Evolutionary conservation across 2,888 invertebrate species (phyloP).

Genomic region (Colostygia pectinataria): DNA sequence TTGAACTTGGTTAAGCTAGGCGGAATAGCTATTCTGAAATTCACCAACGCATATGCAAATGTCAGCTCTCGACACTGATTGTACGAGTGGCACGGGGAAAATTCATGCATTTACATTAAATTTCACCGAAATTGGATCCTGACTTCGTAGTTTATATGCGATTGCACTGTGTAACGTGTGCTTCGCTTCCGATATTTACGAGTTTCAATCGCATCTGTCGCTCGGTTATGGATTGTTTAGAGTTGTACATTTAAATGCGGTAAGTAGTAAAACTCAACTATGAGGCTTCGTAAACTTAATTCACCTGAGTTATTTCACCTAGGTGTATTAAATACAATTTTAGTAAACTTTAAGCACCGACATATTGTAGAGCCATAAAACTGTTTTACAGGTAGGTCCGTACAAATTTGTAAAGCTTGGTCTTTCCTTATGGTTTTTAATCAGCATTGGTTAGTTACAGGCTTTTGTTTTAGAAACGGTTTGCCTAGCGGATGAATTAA

Average conservation of each 20-base stretch:
- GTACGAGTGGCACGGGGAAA: conserved; percentile 79
- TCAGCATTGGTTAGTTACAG: conserved; percentile 53
- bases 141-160: conserved; percentile 70
- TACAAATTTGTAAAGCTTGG: conserved; percentile 36
- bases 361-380: conserved; percentile 23
- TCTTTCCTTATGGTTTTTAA: conserved; percentile 57
- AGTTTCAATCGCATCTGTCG: conserved; percentile 72
- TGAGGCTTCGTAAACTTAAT: too few relatives aligned
- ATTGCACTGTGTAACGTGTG: conserved; percentile 65
- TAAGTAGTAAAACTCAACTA: conserved; percentile 24
- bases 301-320: too few relatives aligned
- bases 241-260: conserved; percentile 28
- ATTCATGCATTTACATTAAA: conserved; percentile 82
- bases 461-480: conserved; percentile 49
- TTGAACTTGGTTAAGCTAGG: conserved; percentile 76
- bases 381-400: neutral
- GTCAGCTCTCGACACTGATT: conserved; percentile 82
- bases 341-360: conserved; percentile 8
- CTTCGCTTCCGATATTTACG: conserved; percentile 67
- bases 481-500: conserved; percentile 64
- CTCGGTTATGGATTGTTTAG: conserved; percentile 35
- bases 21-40: conserved; percentile 77
- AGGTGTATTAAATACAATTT: too few relatives aligned
- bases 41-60: conserved; percentile 81
- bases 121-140: conserved; percentile 77